phyloP scores from a whole-genome alignment of 2,888 invertebrate genomes.

The Clivina fossor region DNA sequence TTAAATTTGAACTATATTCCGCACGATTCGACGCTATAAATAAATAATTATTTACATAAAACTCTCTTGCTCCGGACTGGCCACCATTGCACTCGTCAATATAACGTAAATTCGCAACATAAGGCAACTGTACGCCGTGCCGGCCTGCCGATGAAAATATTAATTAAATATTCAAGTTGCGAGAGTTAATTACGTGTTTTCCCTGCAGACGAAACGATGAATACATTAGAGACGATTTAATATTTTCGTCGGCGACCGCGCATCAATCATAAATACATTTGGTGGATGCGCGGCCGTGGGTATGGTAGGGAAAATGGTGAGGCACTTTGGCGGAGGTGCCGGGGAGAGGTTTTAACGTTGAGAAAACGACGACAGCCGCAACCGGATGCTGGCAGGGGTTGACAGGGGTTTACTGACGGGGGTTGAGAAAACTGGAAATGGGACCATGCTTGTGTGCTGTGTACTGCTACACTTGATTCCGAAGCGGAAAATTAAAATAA shows the following conservation, averaged over 20 bases:
- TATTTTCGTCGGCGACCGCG: constrained; percentile 25
- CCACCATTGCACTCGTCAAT: too few species aligned
- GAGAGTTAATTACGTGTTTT: constrained; percentile 32
- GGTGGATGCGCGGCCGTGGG: not conserved
- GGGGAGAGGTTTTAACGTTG: not conserved
- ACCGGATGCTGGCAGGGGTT: constrained; percentile 1
- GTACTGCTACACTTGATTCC: too few species aligned
- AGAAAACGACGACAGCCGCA: not conserved
- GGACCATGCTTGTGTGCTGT: constrained; percentile 44
- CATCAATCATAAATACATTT: constrained; percentile 33
- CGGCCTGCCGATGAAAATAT: constrained; percentile 24
- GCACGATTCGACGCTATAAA: too few species aligned
- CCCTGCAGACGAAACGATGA: constrained; percentile 28
- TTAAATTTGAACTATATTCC: too few species aligned
- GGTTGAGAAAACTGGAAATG: constrained; percentile 32
- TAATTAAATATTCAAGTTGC: constrained; percentile 31
- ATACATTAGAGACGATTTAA: constrained; percentile 33
- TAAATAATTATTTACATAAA: constrained; percentile 30
- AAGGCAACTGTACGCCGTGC: not conserved
- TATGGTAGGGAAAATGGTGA: not conserved
- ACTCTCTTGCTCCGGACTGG: not conserved
- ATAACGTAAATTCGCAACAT: not conserved
- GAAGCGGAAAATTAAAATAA: too few species aligned
- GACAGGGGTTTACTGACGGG: constrained; percentile 8
- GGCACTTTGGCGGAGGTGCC: not conserved